Conservation (phyloP, 35 echinoderm and acorn worm species). For the Holothuria glaberrima region DNA sequence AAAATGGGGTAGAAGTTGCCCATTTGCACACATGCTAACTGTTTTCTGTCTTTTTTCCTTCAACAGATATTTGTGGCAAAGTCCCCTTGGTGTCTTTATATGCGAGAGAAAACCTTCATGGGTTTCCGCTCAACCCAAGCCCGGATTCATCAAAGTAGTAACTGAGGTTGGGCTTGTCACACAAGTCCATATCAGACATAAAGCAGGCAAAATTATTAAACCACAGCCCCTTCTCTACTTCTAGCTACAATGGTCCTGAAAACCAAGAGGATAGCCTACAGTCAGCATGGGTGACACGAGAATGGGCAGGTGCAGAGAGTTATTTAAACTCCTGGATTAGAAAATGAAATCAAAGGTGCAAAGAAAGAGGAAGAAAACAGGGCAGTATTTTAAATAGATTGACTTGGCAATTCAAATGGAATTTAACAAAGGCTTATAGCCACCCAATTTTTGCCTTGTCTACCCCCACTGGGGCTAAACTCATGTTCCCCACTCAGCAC, state of each 20-base stretch:
- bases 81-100: neutral
- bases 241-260: neutral
- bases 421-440: too few relatives aligned
- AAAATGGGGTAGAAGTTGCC: neutral
- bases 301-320: too few relatives aligned
- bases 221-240: neutral
- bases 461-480: too few relatives aligned
- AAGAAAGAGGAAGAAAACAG: too few relatives aligned
- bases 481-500: too few relatives aligned
- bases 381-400: too few relatives aligned
- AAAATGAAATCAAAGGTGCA: too few relatives aligned
- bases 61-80: slow-evolving; percentile 1
- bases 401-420: too few relatives aligned
- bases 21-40: slow-evolving; percentile 30
- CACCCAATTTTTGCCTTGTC: neutral
- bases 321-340: too few relatives aligned
- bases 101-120: too few relatives aligned
- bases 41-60: neutral
- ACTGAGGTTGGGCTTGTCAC: neutral
- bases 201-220: neutral
- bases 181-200: slow-evolving; percentile 13
- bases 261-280: neutral
- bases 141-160: slow-evolving; percentile 24
- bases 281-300: neutral
- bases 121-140: neutral